Conservation (phyloP, 1,140 invertebrate genomes). For the Cecropterus lyciades region DNA sequence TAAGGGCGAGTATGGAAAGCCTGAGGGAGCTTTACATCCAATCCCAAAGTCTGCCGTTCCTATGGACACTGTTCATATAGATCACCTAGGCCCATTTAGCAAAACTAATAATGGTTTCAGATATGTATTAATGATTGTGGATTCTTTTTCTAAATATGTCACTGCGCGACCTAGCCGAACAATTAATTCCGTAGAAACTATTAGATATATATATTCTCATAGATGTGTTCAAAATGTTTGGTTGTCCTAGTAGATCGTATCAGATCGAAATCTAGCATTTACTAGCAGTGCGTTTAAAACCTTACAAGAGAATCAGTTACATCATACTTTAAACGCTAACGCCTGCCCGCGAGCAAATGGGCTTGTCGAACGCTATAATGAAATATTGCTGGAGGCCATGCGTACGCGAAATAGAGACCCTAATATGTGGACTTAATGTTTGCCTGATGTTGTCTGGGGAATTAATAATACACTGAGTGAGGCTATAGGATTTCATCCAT, state of each 20-base stretch:
- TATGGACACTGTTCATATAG: conserved; percentile 17
- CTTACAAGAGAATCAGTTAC: not conserved
- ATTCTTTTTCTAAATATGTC: conserved; percentile 27
- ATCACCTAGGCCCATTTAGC: conserved; percentile 12
- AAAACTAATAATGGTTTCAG: conserved; percentile 5
- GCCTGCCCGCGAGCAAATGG: conserved; percentile 15
- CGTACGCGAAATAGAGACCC: conserved; percentile 25
- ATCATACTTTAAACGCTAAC: conserved; percentile 14
- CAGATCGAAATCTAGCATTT: conserved; percentile 3
- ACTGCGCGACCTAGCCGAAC: conserved; percentile 39
- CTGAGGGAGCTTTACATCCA: conserved; percentile 3
- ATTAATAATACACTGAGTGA: conserved; percentile 34
- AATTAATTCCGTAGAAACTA: conserved; percentile 46
- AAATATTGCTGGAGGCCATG: conserved; percentile 31
- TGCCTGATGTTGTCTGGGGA: conserved; percentile 36
- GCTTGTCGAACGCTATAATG: conserved; percentile 26
- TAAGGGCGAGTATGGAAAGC: conserved; percentile 14
- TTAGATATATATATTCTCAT: conserved; percentile 15
- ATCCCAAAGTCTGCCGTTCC: not conserved
- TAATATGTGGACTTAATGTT: conserved; percentile 38
- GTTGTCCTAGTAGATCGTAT: conserved; percentile 8
- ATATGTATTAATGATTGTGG: conserved; percentile 11
- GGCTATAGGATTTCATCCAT: conserved; percentile 17
- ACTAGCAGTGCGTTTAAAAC: conserved; percentile 12
- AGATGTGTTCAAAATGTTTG: conserved; percentile 18